Percentiles rank a stretch among this genome's conserved stretches.
Conservation (phyloP, 2,113 vertebrate genomes). For the Sceloporus undulatus region DNA sequence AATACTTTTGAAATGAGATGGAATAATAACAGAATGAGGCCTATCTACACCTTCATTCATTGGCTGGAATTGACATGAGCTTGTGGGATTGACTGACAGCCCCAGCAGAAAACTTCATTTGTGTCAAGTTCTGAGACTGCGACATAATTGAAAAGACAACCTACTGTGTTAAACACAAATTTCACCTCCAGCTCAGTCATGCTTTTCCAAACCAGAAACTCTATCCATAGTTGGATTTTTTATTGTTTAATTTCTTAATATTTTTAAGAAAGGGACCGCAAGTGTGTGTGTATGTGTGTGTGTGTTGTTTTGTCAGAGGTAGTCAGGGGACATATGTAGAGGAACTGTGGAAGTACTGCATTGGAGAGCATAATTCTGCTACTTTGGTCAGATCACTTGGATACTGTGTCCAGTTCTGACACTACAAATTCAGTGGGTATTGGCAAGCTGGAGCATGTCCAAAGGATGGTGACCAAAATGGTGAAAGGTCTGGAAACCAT, state of each 20-base stretch:
- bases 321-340: background rate
- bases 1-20: background rate
- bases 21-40: constrained; percentile 6
- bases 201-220: constrained; percentile 7
- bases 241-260: background rate
- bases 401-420: too few relatives aligned
- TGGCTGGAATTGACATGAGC: constrained; percentile 1
- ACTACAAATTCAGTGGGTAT: too few relatives aligned
- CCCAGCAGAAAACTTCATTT: background rate
- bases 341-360: background rate
- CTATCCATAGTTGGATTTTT: background rate
- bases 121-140: background rate
- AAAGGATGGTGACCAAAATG: too few relatives aligned
- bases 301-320: too few relatives aligned
- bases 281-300: too few relatives aligned
- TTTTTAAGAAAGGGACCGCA: background rate
- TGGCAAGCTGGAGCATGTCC: too few relatives aligned
- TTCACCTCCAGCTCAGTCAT: background rate
- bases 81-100: constrained; percentile 15
- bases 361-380: too few relatives aligned
- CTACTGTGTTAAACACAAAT: constrained; percentile 5
- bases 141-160: constrained; percentile 14
- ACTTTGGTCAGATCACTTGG: too few relatives aligned
- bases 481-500: too few relatives aligned
- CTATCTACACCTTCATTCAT: background rate